Evolutionary conservation across 2,797 vertebrate genomes (phyloP).

Genomic region (Cirrhinus molitorella): DNA sequence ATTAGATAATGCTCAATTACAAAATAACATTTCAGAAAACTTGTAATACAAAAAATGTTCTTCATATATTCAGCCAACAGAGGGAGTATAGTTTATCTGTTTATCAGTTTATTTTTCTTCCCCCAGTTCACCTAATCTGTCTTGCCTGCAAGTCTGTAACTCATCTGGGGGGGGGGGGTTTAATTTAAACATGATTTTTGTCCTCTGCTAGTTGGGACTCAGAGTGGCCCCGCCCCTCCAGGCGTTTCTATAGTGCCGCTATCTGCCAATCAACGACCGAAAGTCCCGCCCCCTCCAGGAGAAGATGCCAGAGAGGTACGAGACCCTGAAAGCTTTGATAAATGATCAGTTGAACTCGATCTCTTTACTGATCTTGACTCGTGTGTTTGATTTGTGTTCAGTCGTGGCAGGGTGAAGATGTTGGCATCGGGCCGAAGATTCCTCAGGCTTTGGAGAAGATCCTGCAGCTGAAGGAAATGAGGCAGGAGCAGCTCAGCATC

Average conservation of each 20-base stretch:
- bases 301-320: conserved; percentile 88
- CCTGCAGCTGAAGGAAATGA: conserved; percentile 93
- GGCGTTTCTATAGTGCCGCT: conserved; percentile 80
- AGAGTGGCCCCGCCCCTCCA: conserved; percentile 79
- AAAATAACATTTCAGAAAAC: background rate
- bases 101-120: background rate
- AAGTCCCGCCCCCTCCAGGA: conserved; percentile 88
- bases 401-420: conserved; percentile 84
- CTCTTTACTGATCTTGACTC: background rate
- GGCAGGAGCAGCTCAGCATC: conserved; percentile 87
- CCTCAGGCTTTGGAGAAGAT: conserved; percentile 95
- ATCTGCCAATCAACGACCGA: conserved; percentile 71
- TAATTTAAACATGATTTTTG: background rate
- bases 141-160: background rate
- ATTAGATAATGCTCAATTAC: background rate
- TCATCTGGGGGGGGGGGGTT: background rate
- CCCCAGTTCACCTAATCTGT: background rate
- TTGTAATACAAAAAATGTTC: background rate
- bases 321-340: background rate
- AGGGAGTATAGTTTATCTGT: too few species aligned
- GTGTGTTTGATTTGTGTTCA: conserved; percentile 43
- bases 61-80: too few species aligned
- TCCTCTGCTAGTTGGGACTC: conserved; percentile 66
- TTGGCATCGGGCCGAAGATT: conserved; percentile 88
- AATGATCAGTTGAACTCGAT: background rate